These are phyloP conservation scores for Tachina fera DNA, from an alignment of 2,888 invertebrate genomes.

Conservation along the genomic window DNA sequence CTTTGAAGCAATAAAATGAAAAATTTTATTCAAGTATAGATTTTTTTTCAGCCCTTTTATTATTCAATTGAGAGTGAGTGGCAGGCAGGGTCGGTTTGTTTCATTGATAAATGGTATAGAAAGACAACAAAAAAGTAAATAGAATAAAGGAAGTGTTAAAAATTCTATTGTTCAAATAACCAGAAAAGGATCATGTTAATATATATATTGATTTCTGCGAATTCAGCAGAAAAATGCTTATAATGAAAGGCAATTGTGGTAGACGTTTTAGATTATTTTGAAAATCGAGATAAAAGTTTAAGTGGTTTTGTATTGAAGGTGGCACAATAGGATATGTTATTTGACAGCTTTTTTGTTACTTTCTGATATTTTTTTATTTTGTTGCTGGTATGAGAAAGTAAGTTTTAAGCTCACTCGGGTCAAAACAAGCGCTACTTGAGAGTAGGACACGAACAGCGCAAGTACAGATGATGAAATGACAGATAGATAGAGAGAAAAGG, in stretches of 20 bases:
- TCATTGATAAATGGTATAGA: not conserved
- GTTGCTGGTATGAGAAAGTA: no score
- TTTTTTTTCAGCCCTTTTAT: not conserved
- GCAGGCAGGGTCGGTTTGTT: not conserved
- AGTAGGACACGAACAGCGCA: no score
- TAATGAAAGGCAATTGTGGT: constrained; percentile 47
- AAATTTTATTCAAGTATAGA: constrained; percentile 37
- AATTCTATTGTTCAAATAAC: constrained; percentile 52
- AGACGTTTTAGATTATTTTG: constrained; percentile 20
- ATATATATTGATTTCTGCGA: constrained; percentile 63
- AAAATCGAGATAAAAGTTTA: constrained; percentile 24
- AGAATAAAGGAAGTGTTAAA: constrained; percentile 53
- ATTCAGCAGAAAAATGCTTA: constrained; percentile 48
- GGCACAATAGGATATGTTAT: not conserved
- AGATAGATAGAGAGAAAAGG: no score
- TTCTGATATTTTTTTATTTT: no score
- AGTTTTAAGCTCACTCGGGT: no score
- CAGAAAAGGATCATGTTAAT: constrained; percentile 61
- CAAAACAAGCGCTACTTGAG: no score
- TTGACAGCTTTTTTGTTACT: not conserved
- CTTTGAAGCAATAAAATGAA: constrained; percentile 55
- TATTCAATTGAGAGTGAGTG: constrained; percentile 7
- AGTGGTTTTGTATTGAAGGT: constrained; percentile 10
- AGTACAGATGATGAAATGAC: no score
- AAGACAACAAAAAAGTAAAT: constrained; percentile 14